These are phyloP conservation scores for Mantis religiosa DNA, from an alignment of 2,888 invertebrate species.

Conservation along the genomic window DNA sequence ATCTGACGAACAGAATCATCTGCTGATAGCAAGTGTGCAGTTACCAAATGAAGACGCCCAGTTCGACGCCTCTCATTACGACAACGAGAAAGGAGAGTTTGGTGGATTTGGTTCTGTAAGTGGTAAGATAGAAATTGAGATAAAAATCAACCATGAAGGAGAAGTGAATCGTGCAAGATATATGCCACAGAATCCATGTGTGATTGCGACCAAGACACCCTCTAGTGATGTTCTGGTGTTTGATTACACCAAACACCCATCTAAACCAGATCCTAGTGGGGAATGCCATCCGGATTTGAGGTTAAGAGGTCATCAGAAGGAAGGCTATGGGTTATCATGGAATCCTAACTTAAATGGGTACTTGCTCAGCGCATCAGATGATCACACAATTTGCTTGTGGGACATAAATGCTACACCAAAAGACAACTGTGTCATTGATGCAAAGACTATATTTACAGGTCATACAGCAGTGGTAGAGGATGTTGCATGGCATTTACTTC, in stretches of 20 bases:
- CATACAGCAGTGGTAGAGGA: conserved; percentile 99
- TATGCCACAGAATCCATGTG: conserved; percentile 99
- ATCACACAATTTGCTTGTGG: conserved; percentile 99
- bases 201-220: conserved; percentile 98
- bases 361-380: conserved; percentile 91
- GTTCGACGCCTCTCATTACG: conserved; percentile 98
- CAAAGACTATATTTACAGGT: conserved; percentile 96
- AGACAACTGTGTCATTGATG: conserved; percentile 92
- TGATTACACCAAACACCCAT: conserved; percentile 99
- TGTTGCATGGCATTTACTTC: conserved; percentile 97
- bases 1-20: conserved; percentile 98
- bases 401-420: conserved; percentile 96
- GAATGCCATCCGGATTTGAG: conserved; percentile 97
- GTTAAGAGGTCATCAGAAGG: conserved; percentile 92
- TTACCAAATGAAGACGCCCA: conserved; percentile 98
- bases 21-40: conserved; percentile 96
- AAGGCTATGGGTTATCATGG: conserved; percentile 98
- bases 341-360: conserved; percentile 97
- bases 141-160: conserved; percentile 99
- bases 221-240: conserved; percentile 98
- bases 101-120: conserved; percentile 99
- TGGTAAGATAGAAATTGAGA: conserved; percentile 99
- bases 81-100: conserved; percentile 98
- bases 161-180: conserved; percentile 98
- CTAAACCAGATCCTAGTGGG: conserved; percentile 95